Evolutionary conservation across 2,113 vertebrate species (phyloP).

Genomic region (Myotis yumanensis): DNA sequence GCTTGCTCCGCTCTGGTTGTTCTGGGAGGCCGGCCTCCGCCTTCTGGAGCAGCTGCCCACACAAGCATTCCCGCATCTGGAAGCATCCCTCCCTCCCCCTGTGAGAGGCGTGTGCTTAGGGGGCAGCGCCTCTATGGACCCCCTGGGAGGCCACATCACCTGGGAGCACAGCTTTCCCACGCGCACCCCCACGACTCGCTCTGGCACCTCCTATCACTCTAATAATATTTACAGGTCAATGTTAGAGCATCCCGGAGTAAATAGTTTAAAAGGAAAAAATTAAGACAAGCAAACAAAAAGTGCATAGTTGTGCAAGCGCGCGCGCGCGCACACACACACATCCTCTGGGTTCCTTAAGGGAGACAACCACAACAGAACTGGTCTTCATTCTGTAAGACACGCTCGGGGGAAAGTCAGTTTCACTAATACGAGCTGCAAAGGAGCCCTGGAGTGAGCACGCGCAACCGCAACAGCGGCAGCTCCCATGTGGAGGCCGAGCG

Average conservation of each 20-base stretch:
- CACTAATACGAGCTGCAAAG: neutral
- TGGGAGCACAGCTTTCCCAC: constrained; percentile 49
- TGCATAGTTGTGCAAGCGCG: neutral
- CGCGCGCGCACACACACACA: neutral
- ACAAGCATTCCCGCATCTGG: constrained; percentile 84
- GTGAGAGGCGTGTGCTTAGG: constrained; percentile 71
- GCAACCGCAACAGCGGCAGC: neutral
- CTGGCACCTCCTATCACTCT: constrained; percentile 30
- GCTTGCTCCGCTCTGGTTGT: constrained; percentile 67
- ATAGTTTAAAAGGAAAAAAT: constrained; percentile 16
- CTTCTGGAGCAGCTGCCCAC: constrained; percentile 80
- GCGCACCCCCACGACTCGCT: neutral
- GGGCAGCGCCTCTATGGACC: constrained; percentile 51
- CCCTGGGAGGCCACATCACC: constrained; percentile 49
- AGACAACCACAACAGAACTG: neutral
- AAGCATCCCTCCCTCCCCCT: constrained; percentile 79
- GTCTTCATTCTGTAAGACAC: neutral
- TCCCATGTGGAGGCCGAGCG: neutral
- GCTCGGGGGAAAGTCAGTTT: neutral
- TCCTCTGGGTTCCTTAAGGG: neutral
- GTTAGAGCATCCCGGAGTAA: neutral
- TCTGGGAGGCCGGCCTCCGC: constrained; percentile 74
- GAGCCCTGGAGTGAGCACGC: neutral
- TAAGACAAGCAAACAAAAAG: constrained; percentile 28
- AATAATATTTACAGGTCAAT: constrained; percentile 19